Conservation (phyloP, 2,113 vertebrate species). For the Castor canadensis region DNA sequence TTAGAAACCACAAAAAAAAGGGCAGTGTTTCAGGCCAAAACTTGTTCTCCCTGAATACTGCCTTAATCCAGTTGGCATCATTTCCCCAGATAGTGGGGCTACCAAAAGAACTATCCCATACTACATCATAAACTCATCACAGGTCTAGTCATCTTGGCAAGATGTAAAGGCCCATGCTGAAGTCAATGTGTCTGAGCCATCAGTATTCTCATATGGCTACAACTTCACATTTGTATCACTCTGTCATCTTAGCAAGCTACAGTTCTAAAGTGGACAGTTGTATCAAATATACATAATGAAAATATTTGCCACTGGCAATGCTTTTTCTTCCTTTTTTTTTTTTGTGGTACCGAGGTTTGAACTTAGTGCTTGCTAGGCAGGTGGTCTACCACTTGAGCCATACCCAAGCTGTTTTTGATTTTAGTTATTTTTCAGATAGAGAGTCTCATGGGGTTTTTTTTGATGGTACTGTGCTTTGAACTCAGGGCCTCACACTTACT, state of each 20-base stretch:
- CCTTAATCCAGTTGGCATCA: conserved; percentile 69
- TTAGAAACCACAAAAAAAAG: conserved; percentile 59
- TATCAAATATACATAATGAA: conserved; percentile 76
- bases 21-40: conserved; percentile 57
- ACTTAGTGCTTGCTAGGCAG: no score
- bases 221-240: conserved; percentile 76
- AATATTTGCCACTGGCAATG: no score
- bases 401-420: no score
- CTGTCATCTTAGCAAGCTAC: conserved; percentile 79
- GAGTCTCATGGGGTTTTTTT: no score
- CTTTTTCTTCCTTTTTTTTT: no score
- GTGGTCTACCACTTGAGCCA: no score
- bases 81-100: conserved; percentile 56
- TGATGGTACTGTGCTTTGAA: no score
- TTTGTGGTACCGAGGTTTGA: no score
- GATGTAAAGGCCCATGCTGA: conserved; percentile 69
- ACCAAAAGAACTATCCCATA: conserved; percentile 66
- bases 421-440: no score
- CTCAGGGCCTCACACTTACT: no score
- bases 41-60: conserved; percentile 50
- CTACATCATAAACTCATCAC: conserved; percentile 56
- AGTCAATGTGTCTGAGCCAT: conserved; percentile 66
- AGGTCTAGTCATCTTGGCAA: conserved; percentile 38
- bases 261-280: conserved; percentile 78
- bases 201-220: conserved; percentile 76